Base-by-base conservation (phyloP, 1,140 invertebrate genomes). In the Copidosoma floridanum region DNA sequence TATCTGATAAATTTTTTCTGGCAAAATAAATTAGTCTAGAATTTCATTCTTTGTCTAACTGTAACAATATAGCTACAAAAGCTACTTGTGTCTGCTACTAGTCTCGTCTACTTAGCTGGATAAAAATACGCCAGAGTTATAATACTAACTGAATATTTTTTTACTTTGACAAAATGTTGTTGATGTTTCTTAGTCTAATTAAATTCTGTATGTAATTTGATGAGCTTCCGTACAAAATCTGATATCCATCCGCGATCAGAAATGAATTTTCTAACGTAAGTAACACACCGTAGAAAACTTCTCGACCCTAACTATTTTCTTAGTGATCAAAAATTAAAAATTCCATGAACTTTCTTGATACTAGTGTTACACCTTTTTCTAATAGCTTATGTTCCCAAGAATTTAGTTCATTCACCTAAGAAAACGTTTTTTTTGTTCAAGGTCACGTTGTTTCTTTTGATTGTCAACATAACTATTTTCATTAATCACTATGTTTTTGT, bases 41-140 rank as follows among this genome's bases (percentile, higher is more conserved):
- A 21, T 61, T 61, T 14, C 60, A 40, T 8, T 64, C 65, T 38
- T 70, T 50, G 14, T 54, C 46, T 23, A 52, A 52, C 32, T 77
- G 70, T 5, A 70, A 40, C 21, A 81, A 55, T 4, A 79, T 73
- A 6, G 67, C 72, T 14, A 71, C 76, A 47, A 82, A 56, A 8
- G 68, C 77, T 11, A 75, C 71, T 18, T 77, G 79, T 56, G 68
- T 82, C 80, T 6, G 78, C 75, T 20, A 76, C 68, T 7, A 84
- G 50, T n/a, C 68, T 52, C 7, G 83, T 62, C 10, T 68, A 62
- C 18, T 65, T 60, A 2, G 65, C 51, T 21, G 73, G 65, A 50
- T 83, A 67, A 61, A 67, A 83, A 56, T 76, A 71, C 1, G 69
- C 70, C 16, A 80, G 60, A 12, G 74, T 57, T 43, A 53, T 24